Conservation (phyloP, 2,888 invertebrate species). For the Limnephilus auricula region DNA sequence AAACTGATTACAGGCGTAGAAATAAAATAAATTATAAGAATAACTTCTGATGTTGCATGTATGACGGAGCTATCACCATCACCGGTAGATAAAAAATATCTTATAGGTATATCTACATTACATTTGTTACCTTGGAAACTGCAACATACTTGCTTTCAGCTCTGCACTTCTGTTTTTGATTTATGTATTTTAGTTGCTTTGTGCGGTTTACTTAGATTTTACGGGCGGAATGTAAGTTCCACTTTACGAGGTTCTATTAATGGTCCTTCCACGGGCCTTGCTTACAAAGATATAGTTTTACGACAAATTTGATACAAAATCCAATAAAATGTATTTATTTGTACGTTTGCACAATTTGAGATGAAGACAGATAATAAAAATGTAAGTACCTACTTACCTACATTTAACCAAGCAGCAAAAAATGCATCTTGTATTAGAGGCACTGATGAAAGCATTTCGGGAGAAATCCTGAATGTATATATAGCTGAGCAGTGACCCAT, state of each 20-base stretch:
- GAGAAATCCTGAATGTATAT: no score
- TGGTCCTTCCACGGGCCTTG: neutral
- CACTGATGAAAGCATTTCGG: no score
- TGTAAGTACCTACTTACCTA: no score
- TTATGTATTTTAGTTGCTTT: neutral
- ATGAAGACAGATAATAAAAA: neutral
- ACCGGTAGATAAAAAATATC: neutral
- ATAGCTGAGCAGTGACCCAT: no score
- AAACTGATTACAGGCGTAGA: no score
- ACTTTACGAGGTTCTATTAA: neutral
- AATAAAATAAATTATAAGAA: no score
- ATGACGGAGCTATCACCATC: no score
- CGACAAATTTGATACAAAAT: neutral
- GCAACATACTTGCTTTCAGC: neutral
- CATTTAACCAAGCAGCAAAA: no score
- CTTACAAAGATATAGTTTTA: neutral
- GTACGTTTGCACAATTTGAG: neutral
- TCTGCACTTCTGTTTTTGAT: neutral
- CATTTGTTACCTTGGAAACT: neutral
- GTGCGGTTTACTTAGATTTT: slow-evolving; percentile 8
- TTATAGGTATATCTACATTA: no score
- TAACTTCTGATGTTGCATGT: no score
- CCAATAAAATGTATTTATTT: neutral
- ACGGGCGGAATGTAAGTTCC: neutral
- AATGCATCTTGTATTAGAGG: no score